A percentile compares a stretch with the other conserved stretches of the same genome.
Conservation (phyloP, 2,888 invertebrate species). For the Drosophila recens region DNA sequence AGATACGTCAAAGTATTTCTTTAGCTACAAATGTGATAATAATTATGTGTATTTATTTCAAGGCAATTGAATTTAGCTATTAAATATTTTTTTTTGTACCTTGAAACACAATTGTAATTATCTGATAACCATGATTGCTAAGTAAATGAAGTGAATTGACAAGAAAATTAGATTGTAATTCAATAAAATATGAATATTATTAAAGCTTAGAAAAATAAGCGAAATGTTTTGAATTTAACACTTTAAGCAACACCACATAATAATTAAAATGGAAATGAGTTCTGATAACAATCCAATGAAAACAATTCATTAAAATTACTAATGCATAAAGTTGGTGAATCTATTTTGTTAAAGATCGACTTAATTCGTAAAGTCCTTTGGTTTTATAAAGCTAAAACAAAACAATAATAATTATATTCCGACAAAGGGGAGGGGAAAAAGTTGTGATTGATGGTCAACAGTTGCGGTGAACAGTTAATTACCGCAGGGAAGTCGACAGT, state of each 20-base stretch:
- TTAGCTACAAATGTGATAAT: slow-evolving; percentile 3
- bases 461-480: slow-evolving; percentile 61
- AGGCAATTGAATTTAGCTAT: neutral
- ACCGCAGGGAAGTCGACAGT: slow-evolving; percentile 14
- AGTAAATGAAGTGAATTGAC: neutral
- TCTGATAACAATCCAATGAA: neutral
- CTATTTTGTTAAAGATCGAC: neutral
- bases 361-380: neutral
- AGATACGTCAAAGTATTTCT: neutral
- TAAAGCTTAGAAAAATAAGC: neutral
- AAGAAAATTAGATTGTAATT: slow-evolving; percentile 1
- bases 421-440: neutral
- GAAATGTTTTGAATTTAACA: neutral
- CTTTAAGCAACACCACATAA: too few relatives aligned
- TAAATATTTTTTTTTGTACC: neutral
- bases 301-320: slow-evolving; percentile 6
- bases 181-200: neutral
- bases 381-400: neutral
- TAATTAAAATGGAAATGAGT: too few relatives aligned
- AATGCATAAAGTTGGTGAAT: neutral
- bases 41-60: neutral
- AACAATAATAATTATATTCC: slow-evolving; percentile 29
- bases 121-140: slow-evolving; percentile 10
- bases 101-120: neutral
- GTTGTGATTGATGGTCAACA: slow-evolving; percentile 64